Conservation (phyloP, 23 tunicate genomes). For the Trididemnum clinides region DNA sequence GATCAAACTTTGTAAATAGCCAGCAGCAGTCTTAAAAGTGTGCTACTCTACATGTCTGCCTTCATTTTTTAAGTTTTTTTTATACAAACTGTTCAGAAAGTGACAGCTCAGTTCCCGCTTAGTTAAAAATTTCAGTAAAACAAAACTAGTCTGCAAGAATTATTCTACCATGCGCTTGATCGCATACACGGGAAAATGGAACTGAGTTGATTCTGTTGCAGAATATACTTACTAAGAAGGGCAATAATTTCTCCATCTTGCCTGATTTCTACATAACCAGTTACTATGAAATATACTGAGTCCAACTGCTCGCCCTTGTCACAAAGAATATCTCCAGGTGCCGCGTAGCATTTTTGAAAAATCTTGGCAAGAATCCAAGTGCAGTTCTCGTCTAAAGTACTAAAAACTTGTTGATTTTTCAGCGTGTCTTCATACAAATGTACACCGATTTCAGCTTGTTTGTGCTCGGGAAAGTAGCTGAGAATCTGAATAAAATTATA, state of each 20-base stretch:
- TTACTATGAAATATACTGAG: conserved; percentile 44
- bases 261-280: conserved; percentile 69
- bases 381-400: conserved; percentile 15
- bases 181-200: no score
- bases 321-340: conserved; percentile 70
- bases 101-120: no score
- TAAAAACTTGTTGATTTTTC: conserved; percentile 47
- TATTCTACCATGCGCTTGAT: no score
- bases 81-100: no score
- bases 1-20: no score
- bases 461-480: conserved; percentile 63
- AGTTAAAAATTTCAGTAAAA: no score
- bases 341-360: conserved; percentile 40
- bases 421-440: conserved; percentile 47
- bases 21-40: no score
- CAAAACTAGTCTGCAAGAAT: no score
- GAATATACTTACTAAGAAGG: conserved; percentile 46
- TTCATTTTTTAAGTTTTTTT: no score
- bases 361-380: conserved; percentile 41
- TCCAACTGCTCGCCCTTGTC: conserved; percentile 60
- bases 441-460: conserved; percentile 56
- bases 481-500: conserved; percentile 43
- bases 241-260: conserved; percentile 43
- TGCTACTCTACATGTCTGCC: no score
- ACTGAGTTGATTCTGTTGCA: no score